These are phyloP conservation scores for Callinectes sapidus DNA, from an alignment of 2,888 invertebrate genomes.

Conservation along the genomic window DNA sequence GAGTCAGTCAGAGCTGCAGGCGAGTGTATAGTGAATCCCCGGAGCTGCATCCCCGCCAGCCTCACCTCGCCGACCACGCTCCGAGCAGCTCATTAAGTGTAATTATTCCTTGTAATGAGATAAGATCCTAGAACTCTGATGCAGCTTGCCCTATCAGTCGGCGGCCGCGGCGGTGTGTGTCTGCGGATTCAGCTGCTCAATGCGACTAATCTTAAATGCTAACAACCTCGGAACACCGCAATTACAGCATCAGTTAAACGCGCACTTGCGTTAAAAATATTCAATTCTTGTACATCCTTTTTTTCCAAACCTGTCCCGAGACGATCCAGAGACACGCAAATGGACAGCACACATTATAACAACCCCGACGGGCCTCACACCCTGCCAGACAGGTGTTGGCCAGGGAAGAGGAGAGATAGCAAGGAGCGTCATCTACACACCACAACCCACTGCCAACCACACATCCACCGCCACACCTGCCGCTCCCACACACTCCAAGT, in stretches of 20 bases:
- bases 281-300: conserved; percentile 11
- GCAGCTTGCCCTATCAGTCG: conserved; percentile 27
- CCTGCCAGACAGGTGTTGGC: not conserved
- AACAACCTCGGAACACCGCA: conserved; percentile 26
- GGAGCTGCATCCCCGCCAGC: not conserved
- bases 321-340: not conserved
- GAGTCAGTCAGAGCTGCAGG: not conserved
- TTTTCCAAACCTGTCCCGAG: not conserved
- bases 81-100: conserved; percentile 24
- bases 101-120: conserved; percentile 26
- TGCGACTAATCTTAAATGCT: conserved; percentile 8
- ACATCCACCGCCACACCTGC: not conserved
- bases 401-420: not conserved
- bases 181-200: not conserved
- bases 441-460: not conserved
- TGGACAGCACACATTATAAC: conserved; percentile 19
- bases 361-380: conserved; percentile 14
- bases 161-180: not conserved
- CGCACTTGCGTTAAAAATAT: conserved; percentile 19
- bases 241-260: conserved; percentile 19
- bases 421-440: not conserved
- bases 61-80: not conserved
- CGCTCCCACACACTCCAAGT: not conserved
- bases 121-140: conserved; percentile 13
- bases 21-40: not conserved